Conservation (phyloP, 2,113 vertebrate species). For the Hemicordylus capensis region DNA sequence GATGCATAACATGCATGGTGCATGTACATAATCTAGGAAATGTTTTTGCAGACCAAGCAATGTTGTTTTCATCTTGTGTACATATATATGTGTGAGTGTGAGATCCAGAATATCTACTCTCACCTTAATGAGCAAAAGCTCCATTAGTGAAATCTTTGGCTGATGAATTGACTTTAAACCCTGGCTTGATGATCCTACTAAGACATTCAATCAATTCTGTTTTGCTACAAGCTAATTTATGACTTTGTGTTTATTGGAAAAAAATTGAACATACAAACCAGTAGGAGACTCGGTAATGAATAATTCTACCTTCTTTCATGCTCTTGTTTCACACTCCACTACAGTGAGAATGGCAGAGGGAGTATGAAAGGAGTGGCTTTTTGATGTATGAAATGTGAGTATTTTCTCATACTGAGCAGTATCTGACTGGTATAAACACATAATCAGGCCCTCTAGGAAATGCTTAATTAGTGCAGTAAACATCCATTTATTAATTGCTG, state of each 20-base stretch:
- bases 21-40: neutral
- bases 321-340: conserved; percentile 62
- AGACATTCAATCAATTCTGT: conserved; percentile 82
- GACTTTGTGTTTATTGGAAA: conserved; percentile 77
- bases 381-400: conserved; percentile 74
- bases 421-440: conserved; percentile 73
- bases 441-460: conserved; percentile 73
- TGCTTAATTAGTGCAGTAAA: conserved; percentile 75
- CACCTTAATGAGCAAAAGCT: conserved; percentile 73
- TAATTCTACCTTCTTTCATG: conserved; percentile 74
- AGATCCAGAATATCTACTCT: conserved; percentile 50
- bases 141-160: conserved; percentile 71
- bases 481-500: conserved; percentile 76
- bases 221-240: conserved; percentile 83
- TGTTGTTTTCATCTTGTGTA: neutral
- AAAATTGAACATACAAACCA: conserved; percentile 75
- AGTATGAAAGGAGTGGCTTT: conserved; percentile 71
- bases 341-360: conserved; percentile 61
- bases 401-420: conserved; percentile 74
- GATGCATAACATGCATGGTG: neutral
- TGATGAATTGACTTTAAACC: conserved; percentile 77
- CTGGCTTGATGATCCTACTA: conserved; percentile 78
- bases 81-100: neutral
- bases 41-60: neutral
- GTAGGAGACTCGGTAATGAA: conserved; percentile 79